A percentile compares a stretch with the other conserved stretches of the same genome.
Evolutionary conservation across 1,140 invertebrate species (phyloP).

Genomic region (Zaprionus nigranus): DNA sequence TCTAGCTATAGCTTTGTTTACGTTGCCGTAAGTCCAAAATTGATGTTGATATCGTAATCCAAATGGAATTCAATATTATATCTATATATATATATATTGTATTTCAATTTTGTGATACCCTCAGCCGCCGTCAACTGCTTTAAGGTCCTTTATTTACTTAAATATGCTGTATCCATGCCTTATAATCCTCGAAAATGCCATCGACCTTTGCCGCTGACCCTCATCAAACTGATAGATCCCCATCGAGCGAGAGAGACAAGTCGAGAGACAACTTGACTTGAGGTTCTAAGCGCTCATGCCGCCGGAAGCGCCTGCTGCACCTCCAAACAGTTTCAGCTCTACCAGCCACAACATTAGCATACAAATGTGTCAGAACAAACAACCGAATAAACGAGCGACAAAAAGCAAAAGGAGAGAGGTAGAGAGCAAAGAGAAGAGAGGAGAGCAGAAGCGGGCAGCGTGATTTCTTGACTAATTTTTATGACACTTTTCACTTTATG

Average conservation of each 20-base stretch:
- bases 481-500: conserved; percentile 82
- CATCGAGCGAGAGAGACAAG: conserved; percentile 31
- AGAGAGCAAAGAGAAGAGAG: conserved; percentile 28
- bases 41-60: neutral
- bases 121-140: conserved; percentile 14
- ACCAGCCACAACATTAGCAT: conserved; percentile 75
- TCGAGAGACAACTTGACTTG: conserved; percentile 24
- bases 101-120: conserved; percentile 30
- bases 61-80: neutral
- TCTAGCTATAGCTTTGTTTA: neutral
- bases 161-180: conserved; percentile 36
- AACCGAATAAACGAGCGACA: conserved; percentile 62
- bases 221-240: conserved; percentile 63
- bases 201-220: conserved; percentile 45
- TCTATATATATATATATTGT: too few relatives aligned
- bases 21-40: neutral
- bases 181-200: conserved; percentile 45
- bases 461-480: conserved; percentile 83
- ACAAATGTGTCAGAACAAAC: conserved; percentile 82
- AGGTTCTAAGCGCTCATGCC: conserved; percentile 50
- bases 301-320: conserved; percentile 61
- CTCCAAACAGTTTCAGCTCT: too few relatives aligned
- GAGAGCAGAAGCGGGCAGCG: conserved; percentile 42
- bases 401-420: conserved; percentile 18
- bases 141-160: conserved; percentile 31